Conservation (phyloP, 2,888 invertebrate genomes). For the Operophtera brumata region DNA sequence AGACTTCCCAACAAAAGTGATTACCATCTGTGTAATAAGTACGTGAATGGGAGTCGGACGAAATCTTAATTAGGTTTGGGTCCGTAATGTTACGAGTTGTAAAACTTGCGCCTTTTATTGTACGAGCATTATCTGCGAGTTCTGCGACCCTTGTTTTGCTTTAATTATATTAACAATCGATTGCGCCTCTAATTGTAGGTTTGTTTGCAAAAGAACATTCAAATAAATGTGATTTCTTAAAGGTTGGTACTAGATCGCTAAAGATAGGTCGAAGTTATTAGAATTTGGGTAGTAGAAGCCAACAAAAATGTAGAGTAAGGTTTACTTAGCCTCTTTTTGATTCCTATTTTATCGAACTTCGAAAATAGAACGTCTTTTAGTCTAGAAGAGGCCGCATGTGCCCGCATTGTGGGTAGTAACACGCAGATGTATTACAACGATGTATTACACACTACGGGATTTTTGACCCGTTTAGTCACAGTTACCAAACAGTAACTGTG, state of each 20-base stretch:
- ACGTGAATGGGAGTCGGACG: constrained; percentile 45
- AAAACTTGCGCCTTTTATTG: constrained; percentile 41
- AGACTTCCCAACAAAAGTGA: constrained; percentile 46
- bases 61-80: constrained; percentile 56
- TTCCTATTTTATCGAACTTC: background rate
- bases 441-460: no score
- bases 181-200: constrained; percentile 23
- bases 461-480: no score
- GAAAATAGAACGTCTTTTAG: constrained; percentile 3
- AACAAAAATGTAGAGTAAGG: background rate
- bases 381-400: no score
- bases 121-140: constrained; percentile 37
- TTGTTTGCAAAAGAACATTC: constrained; percentile 15
- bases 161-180: constrained; percentile 35
- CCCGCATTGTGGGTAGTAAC: no score
- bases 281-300: background rate
- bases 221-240: constrained; percentile 7
- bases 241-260: constrained; percentile 1
- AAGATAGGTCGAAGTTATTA: constrained; percentile 6
- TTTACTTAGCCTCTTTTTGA: background rate
- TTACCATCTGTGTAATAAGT: constrained; percentile 59
- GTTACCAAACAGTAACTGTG: no score
- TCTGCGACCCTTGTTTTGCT: constrained; percentile 35
- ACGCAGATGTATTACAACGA: no score
- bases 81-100: constrained; percentile 39